Conservation (phyloP, 2,797 vertebrate genomes). For the Bradypodion pumilum region DNA sequence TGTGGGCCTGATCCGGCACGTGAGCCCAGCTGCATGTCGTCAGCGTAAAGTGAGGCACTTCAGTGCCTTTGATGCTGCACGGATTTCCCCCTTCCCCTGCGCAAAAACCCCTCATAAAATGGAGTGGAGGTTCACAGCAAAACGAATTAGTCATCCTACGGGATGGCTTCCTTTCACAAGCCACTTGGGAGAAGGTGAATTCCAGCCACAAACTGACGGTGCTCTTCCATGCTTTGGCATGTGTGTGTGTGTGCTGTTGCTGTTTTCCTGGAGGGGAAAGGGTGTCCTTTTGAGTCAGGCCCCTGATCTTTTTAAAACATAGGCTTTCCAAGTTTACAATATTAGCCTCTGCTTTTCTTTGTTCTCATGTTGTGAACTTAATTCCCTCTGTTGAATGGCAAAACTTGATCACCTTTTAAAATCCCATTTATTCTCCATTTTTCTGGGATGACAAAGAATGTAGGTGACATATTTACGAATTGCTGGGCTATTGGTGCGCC, state of each 20-base stretch:
- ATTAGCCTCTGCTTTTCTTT: background rate
- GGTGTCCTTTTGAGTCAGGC: background rate
- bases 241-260: too few relatives aligned
- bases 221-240: background rate
- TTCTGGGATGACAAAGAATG: background rate
- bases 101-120: background rate
- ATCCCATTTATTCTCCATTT: background rate
- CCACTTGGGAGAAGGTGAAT: fast-evolving
- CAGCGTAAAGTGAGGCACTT: too few relatives aligned
- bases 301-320: background rate
- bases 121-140: background rate
- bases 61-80: background rate
- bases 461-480: background rate
- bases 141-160: background rate
- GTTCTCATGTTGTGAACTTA: background rate
- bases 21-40: background rate
- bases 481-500: background rate
- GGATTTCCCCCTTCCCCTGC: background rate
- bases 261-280: too few relatives aligned
- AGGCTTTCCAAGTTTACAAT: background rate
- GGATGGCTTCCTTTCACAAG: background rate
- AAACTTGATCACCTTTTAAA: background rate
- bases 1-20: background rate
- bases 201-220: too few relatives aligned
- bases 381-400: background rate